Conservation (phyloP, 2,888 invertebrate genomes). For the Cinara cedri region DNA sequence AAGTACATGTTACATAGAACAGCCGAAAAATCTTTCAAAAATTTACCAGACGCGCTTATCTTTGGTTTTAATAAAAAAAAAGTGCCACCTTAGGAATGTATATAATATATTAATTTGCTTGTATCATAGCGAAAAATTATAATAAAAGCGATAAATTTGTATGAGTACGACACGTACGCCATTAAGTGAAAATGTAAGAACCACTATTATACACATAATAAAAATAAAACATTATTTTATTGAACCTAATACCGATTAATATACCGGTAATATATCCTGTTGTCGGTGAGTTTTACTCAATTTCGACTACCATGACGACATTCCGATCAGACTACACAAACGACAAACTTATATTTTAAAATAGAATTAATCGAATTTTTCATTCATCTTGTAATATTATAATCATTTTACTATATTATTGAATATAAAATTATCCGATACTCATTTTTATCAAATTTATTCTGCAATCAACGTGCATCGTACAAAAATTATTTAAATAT, state of each 20-base stretch:
- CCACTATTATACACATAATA: neutral
- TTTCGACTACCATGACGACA: neutral
- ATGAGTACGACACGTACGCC: slow-evolving; percentile 10
- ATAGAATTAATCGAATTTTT: neutral
- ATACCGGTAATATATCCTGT: too few species aligned
- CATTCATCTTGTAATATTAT: neutral
- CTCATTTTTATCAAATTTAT: neutral
- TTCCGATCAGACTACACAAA: neutral
- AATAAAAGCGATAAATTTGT: slow-evolving; percentile 26
- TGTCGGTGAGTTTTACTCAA: neutral
- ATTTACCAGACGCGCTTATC: neutral
- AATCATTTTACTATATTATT: neutral
- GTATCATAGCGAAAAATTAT: neutral
- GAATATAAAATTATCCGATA: neutral
- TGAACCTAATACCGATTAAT: too few species aligned
- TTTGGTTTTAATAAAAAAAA: slow-evolving; percentile 4
- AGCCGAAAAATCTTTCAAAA: slow-evolving; percentile 2
- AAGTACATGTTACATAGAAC: neutral
- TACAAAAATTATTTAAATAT: too few species aligned
- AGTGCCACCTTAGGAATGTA: slow-evolving; percentile 10
- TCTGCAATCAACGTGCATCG: neutral
- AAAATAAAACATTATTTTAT: slow-evolving; percentile 1
- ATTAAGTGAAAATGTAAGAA: neutral
- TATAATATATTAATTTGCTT: neutral
- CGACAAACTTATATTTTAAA: neutral